A percentile compares a stretch with the other conserved stretches of the same genome.
Conservation (phyloP, 2,888 invertebrate species). For the Agrochola circellaris region DNA sequence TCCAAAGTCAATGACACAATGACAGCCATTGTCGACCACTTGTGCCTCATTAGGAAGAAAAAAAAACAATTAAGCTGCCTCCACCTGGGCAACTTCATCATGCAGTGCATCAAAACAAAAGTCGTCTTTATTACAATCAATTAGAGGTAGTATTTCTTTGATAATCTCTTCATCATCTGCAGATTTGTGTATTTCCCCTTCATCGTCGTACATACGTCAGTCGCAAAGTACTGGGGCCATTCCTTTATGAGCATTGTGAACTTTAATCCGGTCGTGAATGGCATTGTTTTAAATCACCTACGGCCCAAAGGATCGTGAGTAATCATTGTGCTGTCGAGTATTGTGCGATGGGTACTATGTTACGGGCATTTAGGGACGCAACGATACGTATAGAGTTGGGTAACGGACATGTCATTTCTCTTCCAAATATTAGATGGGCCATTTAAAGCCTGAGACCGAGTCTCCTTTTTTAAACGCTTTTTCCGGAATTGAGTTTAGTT, state of each 20-base stretch:
- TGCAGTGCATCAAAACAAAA: conserved; percentile 43
- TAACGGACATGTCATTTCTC: conserved; percentile 52
- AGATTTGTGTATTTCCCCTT: conserved; percentile 59
- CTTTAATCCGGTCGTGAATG: conserved; percentile 85
- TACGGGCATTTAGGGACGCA: conserved; percentile 62
- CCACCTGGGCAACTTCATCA: conserved; percentile 74
- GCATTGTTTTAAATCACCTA: conserved; percentile 85
- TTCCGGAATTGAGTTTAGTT: too few relatives aligned
- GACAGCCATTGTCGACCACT: conserved; percentile 87
- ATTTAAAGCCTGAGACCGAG: conserved; percentile 13
- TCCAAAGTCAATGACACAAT: conserved; percentile 84
- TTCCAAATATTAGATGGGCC: conserved; percentile 47
- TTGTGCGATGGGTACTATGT: conserved; percentile 68
- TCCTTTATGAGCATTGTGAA: conserved; percentile 89
- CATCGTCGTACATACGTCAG: conserved; percentile 82
- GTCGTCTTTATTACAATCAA: conserved; percentile 60
- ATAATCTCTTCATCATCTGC: conserved; percentile 39
- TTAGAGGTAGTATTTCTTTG: conserved; percentile 70
- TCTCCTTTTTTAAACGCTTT: neutral
- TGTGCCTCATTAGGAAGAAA: conserved; percentile 89
- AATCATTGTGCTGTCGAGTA: conserved; percentile 69
- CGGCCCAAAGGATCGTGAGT: conserved; percentile 71
- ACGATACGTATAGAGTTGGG: conserved; percentile 37
- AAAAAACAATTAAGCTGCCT: conserved; percentile 85
- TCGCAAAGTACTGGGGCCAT: conserved; percentile 81